Evolutionary conservation across 92 coral and sea anemone genomes (phyloP).

Genomic region (Phenganax subtilis): DNA sequence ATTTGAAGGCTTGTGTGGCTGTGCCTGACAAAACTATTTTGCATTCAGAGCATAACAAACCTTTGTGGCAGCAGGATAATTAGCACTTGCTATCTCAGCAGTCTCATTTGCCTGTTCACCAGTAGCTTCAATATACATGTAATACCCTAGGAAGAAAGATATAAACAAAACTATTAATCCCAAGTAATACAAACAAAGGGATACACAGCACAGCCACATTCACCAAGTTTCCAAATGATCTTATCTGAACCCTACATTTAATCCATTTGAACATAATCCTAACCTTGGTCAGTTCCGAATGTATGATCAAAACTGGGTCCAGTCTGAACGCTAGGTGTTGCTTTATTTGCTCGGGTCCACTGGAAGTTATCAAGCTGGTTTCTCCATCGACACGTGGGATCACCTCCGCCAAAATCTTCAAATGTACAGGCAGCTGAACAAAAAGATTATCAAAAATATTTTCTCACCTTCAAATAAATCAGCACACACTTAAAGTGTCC

Average conservation of each 20-base stretch:
- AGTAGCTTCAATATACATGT: conserved; percentile 77
- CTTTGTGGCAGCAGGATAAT: conserved; percentile 47
- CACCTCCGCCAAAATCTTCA: conserved; percentile 56
- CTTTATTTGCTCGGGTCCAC: conserved; percentile 68
- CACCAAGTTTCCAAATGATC: background rate
- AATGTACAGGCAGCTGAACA: conserved; percentile 68
- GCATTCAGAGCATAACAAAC: too few relatives aligned
- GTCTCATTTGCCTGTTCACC: conserved; percentile 53
- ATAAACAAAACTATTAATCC: background rate
- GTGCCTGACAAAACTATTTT: too few relatives aligned
- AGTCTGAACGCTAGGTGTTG: conserved; percentile 64
- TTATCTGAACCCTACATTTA: background rate
- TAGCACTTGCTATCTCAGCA: conserved; percentile 65
- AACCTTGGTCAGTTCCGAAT: conserved; percentile 75
- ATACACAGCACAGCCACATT: background rate
- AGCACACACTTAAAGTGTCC: too few relatives aligned
- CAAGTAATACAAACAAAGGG: background rate
- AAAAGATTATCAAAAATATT: background rate
- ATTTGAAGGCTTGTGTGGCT: too few relatives aligned
- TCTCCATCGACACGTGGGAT: conserved; percentile 66
- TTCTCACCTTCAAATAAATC: too few relatives aligned
- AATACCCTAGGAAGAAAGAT: conserved; percentile 52
- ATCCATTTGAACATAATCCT: background rate
- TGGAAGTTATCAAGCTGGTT: conserved; percentile 59
- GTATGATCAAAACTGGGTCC: conserved; percentile 89